Conservation (phyloP, 2,888 invertebrate genomes). For the Leptinotarsa tumamoca region DNA sequence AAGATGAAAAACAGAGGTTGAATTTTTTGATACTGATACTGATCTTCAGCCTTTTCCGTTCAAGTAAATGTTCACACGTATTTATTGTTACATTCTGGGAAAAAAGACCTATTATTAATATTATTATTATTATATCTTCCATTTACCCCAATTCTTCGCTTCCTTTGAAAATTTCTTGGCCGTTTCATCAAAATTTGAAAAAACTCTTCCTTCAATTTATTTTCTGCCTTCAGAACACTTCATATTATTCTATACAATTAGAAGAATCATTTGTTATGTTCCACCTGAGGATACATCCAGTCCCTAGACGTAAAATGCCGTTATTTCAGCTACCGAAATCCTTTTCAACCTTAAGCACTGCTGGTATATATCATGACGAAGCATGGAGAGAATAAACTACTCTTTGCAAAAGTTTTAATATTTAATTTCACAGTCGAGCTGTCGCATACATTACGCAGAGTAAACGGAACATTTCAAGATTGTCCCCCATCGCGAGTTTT, state of each 20-base stretch:
- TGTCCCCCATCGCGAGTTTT: constrained; percentile 11
- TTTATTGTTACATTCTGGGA: too few species aligned
- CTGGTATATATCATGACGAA: constrained; percentile 10
- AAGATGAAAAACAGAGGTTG: too few species aligned
- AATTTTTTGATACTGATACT: too few species aligned
- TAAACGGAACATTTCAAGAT: constrained; percentile 19
- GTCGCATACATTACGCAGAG: constrained; percentile 17
- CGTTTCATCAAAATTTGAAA: too few species aligned
- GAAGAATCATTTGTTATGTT: background rate
- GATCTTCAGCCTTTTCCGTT: too few species aligned
- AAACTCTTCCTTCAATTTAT: too few species aligned
- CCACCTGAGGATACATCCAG: constrained; percentile 3
- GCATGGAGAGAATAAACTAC: constrained; percentile 11
- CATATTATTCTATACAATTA: background rate
- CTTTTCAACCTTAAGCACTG: constrained; percentile 5
- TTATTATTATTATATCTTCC: too few species aligned
- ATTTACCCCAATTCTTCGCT: too few species aligned
- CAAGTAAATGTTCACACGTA: too few species aligned
- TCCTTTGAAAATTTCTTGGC: too few species aligned
- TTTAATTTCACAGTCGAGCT: constrained; percentile 61
- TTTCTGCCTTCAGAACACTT: background rate
- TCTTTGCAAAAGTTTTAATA: constrained; percentile 55
- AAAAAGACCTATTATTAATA: too few species aligned
- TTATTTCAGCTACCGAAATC: constrained; percentile 9
- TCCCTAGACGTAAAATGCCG: constrained; percentile 5